A percentile compares a stretch with the other conserved stretches of the same genome.
Conservation (phyloP, 2,888 invertebrate species). For the Ametastegia equiseti region DNA sequence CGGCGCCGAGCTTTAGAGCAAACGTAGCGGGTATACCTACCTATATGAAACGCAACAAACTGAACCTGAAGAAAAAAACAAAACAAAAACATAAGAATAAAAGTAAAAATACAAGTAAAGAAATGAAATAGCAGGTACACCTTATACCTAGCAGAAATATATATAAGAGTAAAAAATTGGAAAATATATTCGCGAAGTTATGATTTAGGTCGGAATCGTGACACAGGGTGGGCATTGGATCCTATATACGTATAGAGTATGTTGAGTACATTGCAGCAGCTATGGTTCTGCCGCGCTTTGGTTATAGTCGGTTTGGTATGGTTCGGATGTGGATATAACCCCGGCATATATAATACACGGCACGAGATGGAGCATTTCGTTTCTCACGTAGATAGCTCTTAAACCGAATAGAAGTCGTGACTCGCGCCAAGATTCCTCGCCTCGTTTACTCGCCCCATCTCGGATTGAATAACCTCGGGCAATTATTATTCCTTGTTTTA, state of each 20-base stretch:
- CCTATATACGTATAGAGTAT: neutral
- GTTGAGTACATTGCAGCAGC: conserved; percentile 8
- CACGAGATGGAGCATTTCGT: conserved; percentile 32
- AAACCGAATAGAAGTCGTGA: conserved; percentile 32
- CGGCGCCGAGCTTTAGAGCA: neutral
- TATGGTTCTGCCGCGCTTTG: neutral
- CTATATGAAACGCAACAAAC: conserved; percentile 23
- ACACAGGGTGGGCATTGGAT: conserved; percentile 45
- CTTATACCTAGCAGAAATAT: conserved; percentile 17
- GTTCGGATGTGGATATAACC: conserved; percentile 1
- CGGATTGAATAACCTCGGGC: conserved; percentile 28
- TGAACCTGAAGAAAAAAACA: neutral
- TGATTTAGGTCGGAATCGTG: conserved; percentile 49
- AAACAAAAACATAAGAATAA: neutral
- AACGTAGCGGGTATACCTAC: too few relatives aligned
- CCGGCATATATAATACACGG: too few relatives aligned
- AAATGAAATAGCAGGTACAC: neutral
- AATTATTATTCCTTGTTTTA: conserved; percentile 45
- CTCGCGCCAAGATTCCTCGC: conserved; percentile 25
- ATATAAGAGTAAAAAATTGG: conserved; percentile 20
- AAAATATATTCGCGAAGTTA: conserved; percentile 49
- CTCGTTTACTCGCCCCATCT: conserved; percentile 24
- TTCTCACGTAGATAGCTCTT: conserved; percentile 36
- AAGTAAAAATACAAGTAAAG: neutral
- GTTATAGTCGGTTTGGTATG: neutral